Percentiles rank a stretch among this genome's conserved stretches.
Conservation (phyloP, 2,888 invertebrate species). For the Lithophane ornitopus region DNA sequence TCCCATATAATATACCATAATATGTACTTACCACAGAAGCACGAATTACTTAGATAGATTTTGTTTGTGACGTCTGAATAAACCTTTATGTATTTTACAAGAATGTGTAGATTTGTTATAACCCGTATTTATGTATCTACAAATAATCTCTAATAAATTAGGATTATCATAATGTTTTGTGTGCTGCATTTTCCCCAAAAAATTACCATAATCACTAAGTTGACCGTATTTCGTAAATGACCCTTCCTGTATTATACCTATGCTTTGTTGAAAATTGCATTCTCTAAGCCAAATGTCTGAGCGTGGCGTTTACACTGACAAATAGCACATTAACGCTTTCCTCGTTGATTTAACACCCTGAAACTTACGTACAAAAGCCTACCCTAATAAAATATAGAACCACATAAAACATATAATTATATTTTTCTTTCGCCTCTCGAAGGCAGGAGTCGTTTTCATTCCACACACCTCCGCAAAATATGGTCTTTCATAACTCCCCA, state of each 20-base stretch:
- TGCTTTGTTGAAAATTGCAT: conserved; percentile 58
- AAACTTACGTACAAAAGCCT: conserved; percentile 71
- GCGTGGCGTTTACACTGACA: conserved; percentile 61
- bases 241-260: conserved; percentile 38
- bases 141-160: conserved; percentile 44
- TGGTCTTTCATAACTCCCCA: conserved; percentile 84
- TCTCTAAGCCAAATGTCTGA: conserved; percentile 52
- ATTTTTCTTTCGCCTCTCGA: conserved; percentile 77
- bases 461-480: conserved; percentile 85
- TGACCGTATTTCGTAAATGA: conserved; percentile 42
- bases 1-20: neutral
- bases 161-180: conserved; percentile 36
- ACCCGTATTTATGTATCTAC: conserved; percentile 24
- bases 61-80: conserved; percentile 49
- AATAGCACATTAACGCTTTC: conserved; percentile 68
- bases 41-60: conserved; percentile 44
- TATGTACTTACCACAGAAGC: conserved; percentile 40
- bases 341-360: conserved; percentile 67
- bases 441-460: conserved; percentile 81
- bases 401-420: conserved; percentile 83
- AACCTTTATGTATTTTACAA: conserved; percentile 17
- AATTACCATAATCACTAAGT: conserved; percentile 31
- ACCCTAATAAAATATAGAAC: conserved; percentile 75
- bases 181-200: conserved; percentile 38
- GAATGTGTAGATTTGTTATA: conserved; percentile 35